phyloP scores from a whole-genome alignment of 1,140 invertebrate species.

The Nixonia krombeini region DNA sequence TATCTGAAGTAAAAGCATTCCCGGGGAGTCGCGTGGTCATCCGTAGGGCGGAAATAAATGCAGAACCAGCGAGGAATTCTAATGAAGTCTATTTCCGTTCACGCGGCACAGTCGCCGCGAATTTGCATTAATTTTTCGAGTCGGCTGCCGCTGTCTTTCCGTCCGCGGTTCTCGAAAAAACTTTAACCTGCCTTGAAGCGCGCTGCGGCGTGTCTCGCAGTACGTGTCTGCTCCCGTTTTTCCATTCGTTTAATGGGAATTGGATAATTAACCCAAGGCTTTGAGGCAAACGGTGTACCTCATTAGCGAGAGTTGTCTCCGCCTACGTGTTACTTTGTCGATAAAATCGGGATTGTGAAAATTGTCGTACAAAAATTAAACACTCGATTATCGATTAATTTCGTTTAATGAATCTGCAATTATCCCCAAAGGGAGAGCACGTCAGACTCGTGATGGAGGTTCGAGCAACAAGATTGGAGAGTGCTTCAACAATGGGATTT shows the following conservation, averaged over 20 bases:
- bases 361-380: too few species aligned
- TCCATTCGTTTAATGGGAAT: constrained; percentile 1
- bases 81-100: constrained; percentile 52
- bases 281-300: too few species aligned
- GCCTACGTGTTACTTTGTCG: too few species aligned
- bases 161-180: constrained; percentile 11
- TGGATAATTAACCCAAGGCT: too few species aligned
- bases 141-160: constrained; percentile 25
- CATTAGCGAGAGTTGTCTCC: too few species aligned
- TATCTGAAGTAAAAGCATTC: constrained; percentile 51
- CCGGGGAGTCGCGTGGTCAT: constrained; percentile 40
- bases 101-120: constrained; percentile 21
- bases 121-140: constrained; percentile 54
- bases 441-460: too few species aligned
- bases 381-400: too few species aligned
- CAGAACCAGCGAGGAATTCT: constrained; percentile 49
- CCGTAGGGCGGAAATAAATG: constrained; percentile 49
- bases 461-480: too few species aligned
- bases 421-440: too few species aligned
- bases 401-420: too few species aligned
- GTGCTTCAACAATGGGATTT: too few species aligned
- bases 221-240: constrained; percentile 5
- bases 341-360: too few species aligned
- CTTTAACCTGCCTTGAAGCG: constrained; percentile 28
- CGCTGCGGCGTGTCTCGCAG: constrained; percentile 8